Evolutionary conservation across 1,140 invertebrate genomes (phyloP), one percentile per base, ranked within the genome.

Genomic region (Trichonephila clavata): DNA sequence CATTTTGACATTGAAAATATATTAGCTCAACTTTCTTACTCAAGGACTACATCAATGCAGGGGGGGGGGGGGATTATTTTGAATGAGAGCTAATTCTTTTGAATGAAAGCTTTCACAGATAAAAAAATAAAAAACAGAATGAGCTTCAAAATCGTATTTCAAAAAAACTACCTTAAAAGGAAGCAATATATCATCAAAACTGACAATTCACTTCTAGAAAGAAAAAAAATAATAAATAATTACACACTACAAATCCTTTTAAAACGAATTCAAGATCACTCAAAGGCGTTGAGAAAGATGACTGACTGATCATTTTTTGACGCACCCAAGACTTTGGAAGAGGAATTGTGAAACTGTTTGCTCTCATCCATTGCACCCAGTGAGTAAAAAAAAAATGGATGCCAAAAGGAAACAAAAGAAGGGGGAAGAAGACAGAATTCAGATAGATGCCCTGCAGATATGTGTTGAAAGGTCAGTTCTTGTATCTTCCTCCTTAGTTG

Each of bases 391-490:
- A n/a, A 39, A 32, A 5, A 18, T 20, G 27, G 16, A 18, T 20
- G 27, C 27, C 27, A 27, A 5, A 39, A 32, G 68, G 16, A 63
- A 63, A 63, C 21, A 63, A 77, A 77, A 77, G 39, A 16, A 2
- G 27, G 32, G n/a, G n/a, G 71, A 77, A 71, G 16, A 71, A 32
- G n/a, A 68, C 65, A 14, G 65, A 68, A 24, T 84, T n/a, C 61
- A 13, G 32, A 39, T 39, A 32, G 59, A 87, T 87, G 61, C 60
- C 86, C 61, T 27, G 59, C 39, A 57, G 60, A 87, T 32, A 21
- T 87, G 32, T 87, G 86, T 65, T 87, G 86, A 87, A 87, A 87
- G 86, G 86, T 87, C 86, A 87, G 3, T 32, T 13, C 20, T 10
- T 14, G 24, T 32, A 32, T 65, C 61, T 87, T 87, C 50, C 32